Conservation (phyloP, 1,140 invertebrate genomes). For the Coptotermes formosanus region DNA sequence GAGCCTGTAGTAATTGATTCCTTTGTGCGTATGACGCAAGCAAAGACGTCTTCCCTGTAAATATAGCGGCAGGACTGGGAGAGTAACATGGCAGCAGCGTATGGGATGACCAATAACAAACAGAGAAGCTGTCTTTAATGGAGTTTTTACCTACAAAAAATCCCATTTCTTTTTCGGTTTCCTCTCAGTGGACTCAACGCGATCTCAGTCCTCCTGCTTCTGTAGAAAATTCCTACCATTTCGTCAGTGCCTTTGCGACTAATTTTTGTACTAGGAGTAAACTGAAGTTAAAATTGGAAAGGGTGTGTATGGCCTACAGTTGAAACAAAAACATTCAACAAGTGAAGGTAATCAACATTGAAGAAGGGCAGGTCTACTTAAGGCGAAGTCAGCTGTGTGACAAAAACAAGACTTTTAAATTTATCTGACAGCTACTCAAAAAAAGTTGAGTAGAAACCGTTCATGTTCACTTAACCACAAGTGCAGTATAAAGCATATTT, state of each 20-base stretch:
- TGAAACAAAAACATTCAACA: no score
- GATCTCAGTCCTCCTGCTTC: background rate
- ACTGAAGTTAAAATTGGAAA: background rate
- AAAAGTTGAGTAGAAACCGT: no score
- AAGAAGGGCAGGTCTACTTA: no score
- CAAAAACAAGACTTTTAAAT: no score
- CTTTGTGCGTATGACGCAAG: slow-evolving; percentile 10
- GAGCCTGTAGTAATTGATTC: background rate
- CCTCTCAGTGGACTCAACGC: background rate
- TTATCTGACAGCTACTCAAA: no score
- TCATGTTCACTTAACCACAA: no score
- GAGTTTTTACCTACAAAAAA: slow-evolving; percentile 17
- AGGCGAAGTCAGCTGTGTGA: no score
- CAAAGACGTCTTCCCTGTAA: slow-evolving; percentile 7
- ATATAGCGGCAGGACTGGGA: background rate
- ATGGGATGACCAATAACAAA: slow-evolving; percentile 16
- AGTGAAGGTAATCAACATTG: no score
- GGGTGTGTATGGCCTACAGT: no score
- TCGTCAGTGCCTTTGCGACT: background rate
- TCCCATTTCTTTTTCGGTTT: slow-evolving; percentile 8
- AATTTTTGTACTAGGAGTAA: background rate
- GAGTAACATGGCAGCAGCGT: background rate
- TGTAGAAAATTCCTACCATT: no score
- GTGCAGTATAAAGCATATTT: no score
- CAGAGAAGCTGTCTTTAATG: background rate